Conservation (phyloP, 2,113 vertebrate species). For the Isichthys henryi region DNA sequence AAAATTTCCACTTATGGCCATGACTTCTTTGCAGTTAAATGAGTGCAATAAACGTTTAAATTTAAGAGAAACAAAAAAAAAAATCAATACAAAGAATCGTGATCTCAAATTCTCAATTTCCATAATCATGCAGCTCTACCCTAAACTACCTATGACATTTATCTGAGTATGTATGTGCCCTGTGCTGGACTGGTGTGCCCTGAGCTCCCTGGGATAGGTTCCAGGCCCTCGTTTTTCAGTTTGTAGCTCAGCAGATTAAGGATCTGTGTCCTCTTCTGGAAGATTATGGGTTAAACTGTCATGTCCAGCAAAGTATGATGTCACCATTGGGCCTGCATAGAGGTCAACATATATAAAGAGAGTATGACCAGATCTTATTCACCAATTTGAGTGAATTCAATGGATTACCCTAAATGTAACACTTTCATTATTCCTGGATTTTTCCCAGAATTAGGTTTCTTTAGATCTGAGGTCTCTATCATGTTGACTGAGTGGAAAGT, state of each 20-base stretch:
- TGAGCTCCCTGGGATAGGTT: background rate
- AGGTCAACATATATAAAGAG: background rate
- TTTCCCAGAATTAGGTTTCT: background rate
- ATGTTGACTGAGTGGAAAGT: background rate
- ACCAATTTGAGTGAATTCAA: background rate
- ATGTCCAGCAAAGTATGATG: background rate
- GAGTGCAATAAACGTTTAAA: too few relatives aligned
- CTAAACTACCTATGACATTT: background rate
- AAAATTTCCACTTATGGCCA: too few relatives aligned
- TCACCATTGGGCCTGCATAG: background rate
- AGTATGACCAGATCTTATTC: too few relatives aligned
- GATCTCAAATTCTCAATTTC: too few relatives aligned
- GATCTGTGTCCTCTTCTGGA: background rate
- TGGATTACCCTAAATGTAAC: background rate
- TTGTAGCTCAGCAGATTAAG: background rate
- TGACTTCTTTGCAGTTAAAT: too few relatives aligned
- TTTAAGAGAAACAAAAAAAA: too few relatives aligned
- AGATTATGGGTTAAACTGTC: background rate
- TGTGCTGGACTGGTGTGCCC: background rate
- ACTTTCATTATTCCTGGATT: background rate
- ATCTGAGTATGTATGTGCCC: background rate
- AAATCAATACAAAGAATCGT: background rate
- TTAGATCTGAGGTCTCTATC: background rate
- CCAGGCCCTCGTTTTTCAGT: background rate
- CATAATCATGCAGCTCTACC: background rate